Evolutionary conservation across 2,888 invertebrate genomes (phyloP), one percentile per base, ranked within the genome.

Genomic region (Thereva unica): DNA sequence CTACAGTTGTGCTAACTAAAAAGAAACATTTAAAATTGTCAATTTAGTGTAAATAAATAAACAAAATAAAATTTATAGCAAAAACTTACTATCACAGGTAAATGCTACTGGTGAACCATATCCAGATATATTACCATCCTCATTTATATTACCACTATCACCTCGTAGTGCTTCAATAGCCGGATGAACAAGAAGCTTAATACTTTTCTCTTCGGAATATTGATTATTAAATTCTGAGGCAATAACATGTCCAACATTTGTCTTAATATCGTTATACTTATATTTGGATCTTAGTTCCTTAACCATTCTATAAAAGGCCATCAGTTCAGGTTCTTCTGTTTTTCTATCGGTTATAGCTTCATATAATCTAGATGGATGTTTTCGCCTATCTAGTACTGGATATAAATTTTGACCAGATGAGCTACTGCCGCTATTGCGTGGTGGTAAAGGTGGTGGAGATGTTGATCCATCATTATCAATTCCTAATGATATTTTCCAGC

Each of bases 201-300:
- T 91, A 78, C 95, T 95, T 57, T 93, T 92, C 71, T 89, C 86
- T 68, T 86, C 87, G 38, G 88, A 86, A 78, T 92, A 92, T 71
- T 87, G 85, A 76, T 90, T 91, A 72, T 91, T 90, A 72, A 95
- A 89, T 75, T 92, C 88, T 0, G 95, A 89, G 72, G 96, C 95
- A 70, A 95, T 87, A 67, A 97, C 89, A 75, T 95, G 88, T 0
- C 97, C 97, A 47, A 91, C 87, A 82, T 97, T 97, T 9, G 92
- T 91, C 67, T 82, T 84, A 23, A 85, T 84, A 78, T 96, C 92
- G 61, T 88, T 86, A 76, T 89, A 86, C 0, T 85, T 84, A 80
- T 91, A 95, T 74, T 88, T 87, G 86, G 78, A 87, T 85, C 93
- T 84, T 41, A 93, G 84, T 71, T 88, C 86, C 71, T 89, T 87